Evolutionary conservation across 2,888 invertebrate genomes (phyloP).

Genomic region (Caenorhabditis doughertyi): DNA sequence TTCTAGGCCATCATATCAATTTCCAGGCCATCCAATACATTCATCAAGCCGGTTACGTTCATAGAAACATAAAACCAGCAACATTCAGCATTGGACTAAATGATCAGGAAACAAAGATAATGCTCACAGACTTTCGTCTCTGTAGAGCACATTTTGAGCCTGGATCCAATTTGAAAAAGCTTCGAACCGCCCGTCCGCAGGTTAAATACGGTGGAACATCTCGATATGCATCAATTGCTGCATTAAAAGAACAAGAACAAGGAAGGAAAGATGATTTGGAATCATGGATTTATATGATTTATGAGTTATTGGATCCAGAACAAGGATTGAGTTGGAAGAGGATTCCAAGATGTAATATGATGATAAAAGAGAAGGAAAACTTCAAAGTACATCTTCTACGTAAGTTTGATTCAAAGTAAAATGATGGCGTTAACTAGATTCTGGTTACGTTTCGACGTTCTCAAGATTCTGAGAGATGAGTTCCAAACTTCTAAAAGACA

Average conservation of each 20-base stretch:
- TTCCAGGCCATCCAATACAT: slow-evolving; percentile 43
- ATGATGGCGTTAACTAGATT: too few relatives aligned
- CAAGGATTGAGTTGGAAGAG: slow-evolving; percentile 51
- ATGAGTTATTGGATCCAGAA: slow-evolving; percentile 42
- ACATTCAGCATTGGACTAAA: slow-evolving; percentile 26
- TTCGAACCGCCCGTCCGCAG: slow-evolving; percentile 19
- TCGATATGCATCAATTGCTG: slow-evolving; percentile 50
- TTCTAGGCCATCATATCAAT: not conserved
- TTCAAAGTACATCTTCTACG: slow-evolving; percentile 36
- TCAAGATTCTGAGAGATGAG: too few relatives aligned
- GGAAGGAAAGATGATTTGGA: slow-evolving; percentile 56
- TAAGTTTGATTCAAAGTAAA: slow-evolving; percentile 1
- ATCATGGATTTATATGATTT: slow-evolving; percentile 63
- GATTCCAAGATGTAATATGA: slow-evolving; percentile 7
- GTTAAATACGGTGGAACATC: slow-evolving; percentile 43
- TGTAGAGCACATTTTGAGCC: slow-evolving; percentile 36
- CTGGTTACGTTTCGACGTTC: too few relatives aligned
- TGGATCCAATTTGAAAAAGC: not conserved
- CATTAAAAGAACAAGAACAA: slow-evolving; percentile 31
- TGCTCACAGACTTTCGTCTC: slow-evolving; percentile 50
- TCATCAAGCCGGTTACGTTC: slow-evolving; percentile 49
- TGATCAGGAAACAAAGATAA: slow-evolving; percentile 2
- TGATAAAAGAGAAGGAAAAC: slow-evolving; percentile 53
- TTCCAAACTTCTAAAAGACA: not conserved
- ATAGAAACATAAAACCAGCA: slow-evolving; percentile 58